Conservation (phyloP, 2,113 vertebrate species). For the Callaeas wilsoni region DNA sequence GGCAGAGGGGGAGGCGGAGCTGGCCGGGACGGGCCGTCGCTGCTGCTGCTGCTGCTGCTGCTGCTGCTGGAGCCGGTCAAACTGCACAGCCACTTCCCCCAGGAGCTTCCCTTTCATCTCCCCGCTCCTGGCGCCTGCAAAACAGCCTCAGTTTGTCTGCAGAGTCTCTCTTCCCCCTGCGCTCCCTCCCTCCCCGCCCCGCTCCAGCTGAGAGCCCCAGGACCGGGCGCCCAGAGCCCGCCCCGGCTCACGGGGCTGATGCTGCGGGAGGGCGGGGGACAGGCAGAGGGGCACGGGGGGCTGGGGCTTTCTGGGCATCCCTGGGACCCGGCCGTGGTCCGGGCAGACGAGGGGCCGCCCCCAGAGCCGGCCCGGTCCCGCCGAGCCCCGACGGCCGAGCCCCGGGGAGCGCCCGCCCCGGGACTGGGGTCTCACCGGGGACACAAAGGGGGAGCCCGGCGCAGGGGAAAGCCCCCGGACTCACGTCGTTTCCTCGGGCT, state of each 20-base stretch:
- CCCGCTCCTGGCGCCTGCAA: constrained; percentile 84
- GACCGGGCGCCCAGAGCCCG: neutral
- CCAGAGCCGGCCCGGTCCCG: neutral
- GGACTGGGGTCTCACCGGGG: neutral
- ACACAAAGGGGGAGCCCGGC: neutral
- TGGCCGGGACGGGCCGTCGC: constrained; percentile 62
- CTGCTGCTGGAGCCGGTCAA: constrained; percentile 79
- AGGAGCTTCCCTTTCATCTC: constrained; percentile 85
- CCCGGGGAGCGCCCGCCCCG: too few relatives aligned
- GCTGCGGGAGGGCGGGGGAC: neutral
- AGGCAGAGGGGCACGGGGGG: neutral
- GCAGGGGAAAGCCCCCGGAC: neutral
- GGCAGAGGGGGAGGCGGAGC: constrained; percentile 59
- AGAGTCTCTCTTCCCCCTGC: constrained; percentile 57
- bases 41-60: constrained; percentile 23
- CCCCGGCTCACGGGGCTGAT: neutral
- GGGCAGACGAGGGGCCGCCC: neutral
- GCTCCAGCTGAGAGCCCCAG: constrained; percentile 26
- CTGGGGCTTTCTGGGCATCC: neutral
- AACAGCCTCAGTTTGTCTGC: constrained; percentile 80
- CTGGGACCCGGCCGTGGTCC: neutral
- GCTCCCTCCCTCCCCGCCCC: neutral
- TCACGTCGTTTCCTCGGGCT: neutral
- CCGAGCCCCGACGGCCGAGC: neutral
- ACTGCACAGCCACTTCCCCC: constrained; percentile 81